Conservation (phyloP, 2,797 vertebrate genomes). For the Ctenochaetus hawaiiensis region DNA sequence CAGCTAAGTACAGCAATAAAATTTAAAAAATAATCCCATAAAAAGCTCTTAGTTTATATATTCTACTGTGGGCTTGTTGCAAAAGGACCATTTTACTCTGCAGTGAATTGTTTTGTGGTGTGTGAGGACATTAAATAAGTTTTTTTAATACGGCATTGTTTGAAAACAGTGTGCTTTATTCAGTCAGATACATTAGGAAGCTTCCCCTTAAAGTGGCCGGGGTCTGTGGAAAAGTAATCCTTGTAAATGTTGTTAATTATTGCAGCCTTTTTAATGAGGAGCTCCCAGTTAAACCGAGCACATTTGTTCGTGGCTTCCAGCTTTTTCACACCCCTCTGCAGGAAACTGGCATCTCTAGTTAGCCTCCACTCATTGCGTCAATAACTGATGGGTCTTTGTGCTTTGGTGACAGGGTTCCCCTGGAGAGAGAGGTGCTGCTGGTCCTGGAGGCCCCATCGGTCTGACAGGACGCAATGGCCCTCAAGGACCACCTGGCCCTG, state of each 20-base stretch:
- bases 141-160: background rate
- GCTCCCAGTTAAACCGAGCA: background rate
- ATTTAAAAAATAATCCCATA: background rate
- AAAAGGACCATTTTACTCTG: background rate
- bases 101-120: background rate
- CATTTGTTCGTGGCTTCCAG: background rate
- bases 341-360: slow-evolving; percentile 14
- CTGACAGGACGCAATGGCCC: slow-evolving; percentile 95
- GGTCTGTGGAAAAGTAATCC: background rate
- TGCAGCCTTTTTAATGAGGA: background rate
- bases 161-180: background rate
- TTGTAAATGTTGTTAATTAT: background rate
- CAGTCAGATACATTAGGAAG: background rate
- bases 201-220: background rate
- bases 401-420: slow-evolving; percentile 89
- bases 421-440: slow-evolving; percentile 95
- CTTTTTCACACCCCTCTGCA: background rate
- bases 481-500: slow-evolving; percentile 95
- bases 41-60: background rate
- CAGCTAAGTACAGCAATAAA: background rate
- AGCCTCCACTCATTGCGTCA: slow-evolving; percentile 1
- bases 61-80: background rate
- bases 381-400: slow-evolving; percentile 39
- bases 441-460: slow-evolving; percentile 96
- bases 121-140: background rate